A percentile compares a stretch with the other conserved stretches of the same genome.
phyloP scores from a whole-genome alignment of 2,113 vertebrate genomes.

The Castor canadensis region DNA sequence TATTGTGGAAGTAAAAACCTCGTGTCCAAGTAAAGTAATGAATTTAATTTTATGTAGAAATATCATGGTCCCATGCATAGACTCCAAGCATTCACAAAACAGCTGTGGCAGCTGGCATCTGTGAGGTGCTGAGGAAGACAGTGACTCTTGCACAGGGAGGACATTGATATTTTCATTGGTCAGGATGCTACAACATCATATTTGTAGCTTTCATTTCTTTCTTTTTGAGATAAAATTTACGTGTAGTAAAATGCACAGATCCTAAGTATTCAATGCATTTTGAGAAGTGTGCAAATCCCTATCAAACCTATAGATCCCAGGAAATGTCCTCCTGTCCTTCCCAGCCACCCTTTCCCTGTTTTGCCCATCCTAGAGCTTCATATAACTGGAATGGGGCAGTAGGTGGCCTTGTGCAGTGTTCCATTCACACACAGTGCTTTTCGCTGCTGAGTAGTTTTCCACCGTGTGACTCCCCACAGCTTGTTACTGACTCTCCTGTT shows the following conservation, averaged over 20 bases:
- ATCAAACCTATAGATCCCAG: not conserved
- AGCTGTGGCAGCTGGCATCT: not conserved
- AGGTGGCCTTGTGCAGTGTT: not conserved
- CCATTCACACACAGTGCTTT: not conserved
- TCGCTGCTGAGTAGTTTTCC: not conserved
- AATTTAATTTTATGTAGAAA: not conserved
- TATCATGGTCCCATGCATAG: not conserved
- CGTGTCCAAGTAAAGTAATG: not conserved
- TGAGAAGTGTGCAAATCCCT: not conserved
- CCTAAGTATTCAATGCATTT: not conserved
- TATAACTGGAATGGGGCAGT: not conserved
- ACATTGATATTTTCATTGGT: not conserved
- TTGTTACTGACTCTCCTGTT: not conserved
- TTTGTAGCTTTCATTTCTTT: not conserved
- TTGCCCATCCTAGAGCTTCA: not conserved
- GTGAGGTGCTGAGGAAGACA: not conserved
- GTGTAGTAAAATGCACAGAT: not conserved
- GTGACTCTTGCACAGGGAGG: not conserved
- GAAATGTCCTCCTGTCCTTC: no score
- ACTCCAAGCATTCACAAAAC: not conserved
- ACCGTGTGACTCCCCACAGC: no score
- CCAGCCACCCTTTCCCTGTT: accelerated
- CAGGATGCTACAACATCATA: not conserved
- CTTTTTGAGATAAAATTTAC: not conserved
- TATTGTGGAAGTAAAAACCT: not conserved